phyloP scores from a whole-genome alignment of 2,797 vertebrate species.

The Mormyrus hasselquistii region DNA sequence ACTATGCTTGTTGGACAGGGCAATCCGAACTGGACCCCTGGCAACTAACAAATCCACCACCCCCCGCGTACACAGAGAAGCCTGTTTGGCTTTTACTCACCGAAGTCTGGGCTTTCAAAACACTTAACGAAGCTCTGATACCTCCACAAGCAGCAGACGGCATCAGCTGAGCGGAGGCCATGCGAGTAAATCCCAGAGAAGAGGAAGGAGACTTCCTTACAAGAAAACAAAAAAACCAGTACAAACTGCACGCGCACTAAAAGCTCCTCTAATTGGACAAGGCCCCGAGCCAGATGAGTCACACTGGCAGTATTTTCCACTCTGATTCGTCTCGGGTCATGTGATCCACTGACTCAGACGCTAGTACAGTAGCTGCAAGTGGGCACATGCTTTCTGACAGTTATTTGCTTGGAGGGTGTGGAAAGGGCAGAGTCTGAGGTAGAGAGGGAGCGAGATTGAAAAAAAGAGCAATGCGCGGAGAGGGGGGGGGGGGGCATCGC shows the following conservation, averaged over 20 bases:
- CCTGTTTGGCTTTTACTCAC: conserved; percentile 27
- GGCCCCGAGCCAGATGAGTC: conserved; percentile 46
- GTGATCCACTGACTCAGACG: conserved; percentile 44
- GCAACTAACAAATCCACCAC: not conserved
- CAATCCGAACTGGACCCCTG: not conserved
- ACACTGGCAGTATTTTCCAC: conserved; percentile 42
- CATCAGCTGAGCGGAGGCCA: conserved; percentile 50
- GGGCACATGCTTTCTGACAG: conserved; percentile 49
- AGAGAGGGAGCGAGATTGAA: conserved; percentile 1
- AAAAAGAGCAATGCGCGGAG: not conserved
- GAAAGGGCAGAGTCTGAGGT: conserved; percentile 10
- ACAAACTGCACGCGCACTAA: conserved; percentile 39
- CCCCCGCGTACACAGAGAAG: conserved; percentile 22
- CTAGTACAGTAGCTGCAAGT: conserved; percentile 34
- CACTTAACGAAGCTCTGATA: conserved; percentile 24
- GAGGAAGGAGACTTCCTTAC: conserved; percentile 68
- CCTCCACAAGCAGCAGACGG: conserved; percentile 36
- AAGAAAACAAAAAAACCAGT: conserved; percentile 41
- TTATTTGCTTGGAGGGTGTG: conserved; percentile 35
- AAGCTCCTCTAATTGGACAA: conserved; percentile 51
- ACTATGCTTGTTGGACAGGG: conserved; percentile 54
- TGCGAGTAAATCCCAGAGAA: conserved; percentile 54
- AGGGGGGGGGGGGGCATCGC: not conserved
- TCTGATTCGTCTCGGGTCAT: conserved; percentile 55
- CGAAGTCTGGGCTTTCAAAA: conserved; percentile 32